A percentile compares a stretch with the other conserved stretches of the same genome.
Conservation (phyloP, 2,888 invertebrate species). For the Troides aeacus region DNA sequence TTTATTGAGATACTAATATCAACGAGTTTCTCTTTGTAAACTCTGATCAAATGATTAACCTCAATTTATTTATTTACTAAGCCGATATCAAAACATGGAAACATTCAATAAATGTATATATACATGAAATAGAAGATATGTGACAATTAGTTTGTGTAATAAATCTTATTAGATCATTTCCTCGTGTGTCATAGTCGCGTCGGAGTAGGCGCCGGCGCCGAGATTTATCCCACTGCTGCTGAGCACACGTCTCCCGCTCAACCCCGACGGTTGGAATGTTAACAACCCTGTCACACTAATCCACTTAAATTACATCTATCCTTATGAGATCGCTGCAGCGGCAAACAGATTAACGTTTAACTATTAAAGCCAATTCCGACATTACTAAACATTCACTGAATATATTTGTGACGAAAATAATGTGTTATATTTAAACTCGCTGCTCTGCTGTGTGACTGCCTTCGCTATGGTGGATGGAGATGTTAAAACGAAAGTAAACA, state of each 20-base stretch:
- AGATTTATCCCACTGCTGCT: slow-evolving; percentile 12
- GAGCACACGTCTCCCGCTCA: slow-evolving; percentile 6
- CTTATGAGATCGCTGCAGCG: slow-evolving; percentile 15
- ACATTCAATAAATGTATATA: too few relatives aligned
- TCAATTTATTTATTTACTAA: too few relatives aligned
- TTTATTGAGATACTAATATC: too few relatives aligned
- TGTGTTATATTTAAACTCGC: background rate
- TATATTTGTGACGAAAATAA: background rate
- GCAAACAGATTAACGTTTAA: slow-evolving; percentile 17
- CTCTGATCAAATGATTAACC: too few relatives aligned
- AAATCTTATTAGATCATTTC: too few relatives aligned
- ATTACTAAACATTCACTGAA: background rate
- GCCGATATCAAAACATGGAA: too few relatives aligned
- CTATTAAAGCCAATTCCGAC: slow-evolving; percentile 8
- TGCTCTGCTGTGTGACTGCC: background rate
- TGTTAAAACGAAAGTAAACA: too few relatives aligned
- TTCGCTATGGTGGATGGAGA: too few relatives aligned
- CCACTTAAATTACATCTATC: slow-evolving; percentile 23
- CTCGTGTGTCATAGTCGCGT: background rate
- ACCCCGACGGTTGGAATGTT: slow-evolving; percentile 19
- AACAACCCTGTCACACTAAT: slow-evolving; percentile 28
- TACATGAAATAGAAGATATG: too few relatives aligned
- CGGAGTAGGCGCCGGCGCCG: slow-evolving; percentile 21
- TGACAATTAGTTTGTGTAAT: too few relatives aligned
- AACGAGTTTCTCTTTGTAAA: too few relatives aligned